Evolutionary conservation across 2,888 invertebrate genomes (phyloP).

Genomic region (Alcis repandata): DNA sequence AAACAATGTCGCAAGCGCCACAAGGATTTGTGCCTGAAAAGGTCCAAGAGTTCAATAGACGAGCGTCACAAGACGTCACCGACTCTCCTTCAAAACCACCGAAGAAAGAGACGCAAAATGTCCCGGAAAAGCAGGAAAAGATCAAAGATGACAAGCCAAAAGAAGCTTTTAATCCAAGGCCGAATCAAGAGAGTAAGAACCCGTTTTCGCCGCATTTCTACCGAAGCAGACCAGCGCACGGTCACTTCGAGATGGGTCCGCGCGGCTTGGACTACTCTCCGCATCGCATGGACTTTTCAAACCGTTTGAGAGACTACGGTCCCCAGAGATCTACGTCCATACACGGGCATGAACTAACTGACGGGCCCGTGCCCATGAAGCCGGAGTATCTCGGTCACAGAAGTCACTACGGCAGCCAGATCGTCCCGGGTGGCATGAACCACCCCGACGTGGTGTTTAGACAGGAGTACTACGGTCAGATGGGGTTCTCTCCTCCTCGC

Average conservation of each 20-base stretch:
- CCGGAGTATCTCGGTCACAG: slow-evolving; percentile 77
- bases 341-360: slow-evolving; percentile 81
- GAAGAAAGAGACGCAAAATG: slow-evolving; percentile 70
- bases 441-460: slow-evolving; percentile 82
- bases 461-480: slow-evolving; percentile 77
- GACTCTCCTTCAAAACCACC: slow-evolving; percentile 65
- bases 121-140: slow-evolving; percentile 57
- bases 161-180: slow-evolving; percentile 62
- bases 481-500: slow-evolving; percentile 76
- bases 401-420: slow-evolving; percentile 75
- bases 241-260: slow-evolving; percentile 84
- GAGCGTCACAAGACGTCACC: slow-evolving; percentile 76
- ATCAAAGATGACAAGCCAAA: slow-evolving; percentile 64
- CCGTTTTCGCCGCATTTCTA: slow-evolving; percentile 79
- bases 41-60: slow-evolving; percentile 77
- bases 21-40: slow-evolving; percentile 80
- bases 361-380: slow-evolving; percentile 67
- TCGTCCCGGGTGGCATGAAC: slow-evolving; percentile 72
- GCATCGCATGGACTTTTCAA: slow-evolving; percentile 76
- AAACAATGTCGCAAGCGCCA: slow-evolving; percentile 77
- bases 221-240: slow-evolving; percentile 69
- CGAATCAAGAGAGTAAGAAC: slow-evolving; percentile 70
- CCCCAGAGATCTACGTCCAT: slow-evolving; percentile 81
- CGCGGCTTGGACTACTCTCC: slow-evolving; percentile 82
- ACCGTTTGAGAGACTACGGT: slow-evolving; percentile 75